Evolutionary conservation across 1,140 invertebrate species (phyloP).

Genomic region (Trichoplusia ni): DNA sequence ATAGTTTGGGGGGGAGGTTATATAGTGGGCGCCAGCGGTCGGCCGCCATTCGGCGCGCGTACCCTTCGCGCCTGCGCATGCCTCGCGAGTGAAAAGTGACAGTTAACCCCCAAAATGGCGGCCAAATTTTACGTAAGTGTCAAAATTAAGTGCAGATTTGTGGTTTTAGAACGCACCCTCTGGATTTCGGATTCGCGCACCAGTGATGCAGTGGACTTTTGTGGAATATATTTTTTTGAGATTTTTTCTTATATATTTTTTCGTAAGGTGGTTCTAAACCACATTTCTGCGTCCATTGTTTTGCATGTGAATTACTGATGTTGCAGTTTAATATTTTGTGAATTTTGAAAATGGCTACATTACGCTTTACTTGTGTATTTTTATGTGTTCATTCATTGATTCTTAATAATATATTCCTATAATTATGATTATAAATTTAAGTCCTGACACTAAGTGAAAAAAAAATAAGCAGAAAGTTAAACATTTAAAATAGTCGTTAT

Average conservation of each 20-base stretch:
- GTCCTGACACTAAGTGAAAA: too few species aligned
- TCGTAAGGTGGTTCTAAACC: constrained; percentile 58
- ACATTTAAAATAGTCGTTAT: too few species aligned
- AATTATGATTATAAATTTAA: too few species aligned
- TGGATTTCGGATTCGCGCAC: constrained; percentile 40
- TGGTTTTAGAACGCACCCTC: constrained; percentile 66
- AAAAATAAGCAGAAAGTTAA: too few species aligned
- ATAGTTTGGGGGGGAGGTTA: constrained; percentile 68
- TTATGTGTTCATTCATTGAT: background rate
- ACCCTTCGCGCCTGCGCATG: constrained; percentile 61
- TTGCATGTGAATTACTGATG: constrained; percentile 42
- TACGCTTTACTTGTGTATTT: background rate
- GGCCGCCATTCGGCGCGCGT: constrained; percentile 71
- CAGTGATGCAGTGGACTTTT: constrained; percentile 28
- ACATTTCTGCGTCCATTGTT: constrained; percentile 62
- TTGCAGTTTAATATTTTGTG: constrained; percentile 29
- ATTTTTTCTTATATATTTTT: background rate
- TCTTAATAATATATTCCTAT: too few species aligned
- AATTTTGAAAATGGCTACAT: constrained; percentile 1
- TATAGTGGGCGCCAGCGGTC: constrained; percentile 49
- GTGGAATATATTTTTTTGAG: background rate
- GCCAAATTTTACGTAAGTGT: constrained; percentile 79
- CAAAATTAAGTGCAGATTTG: constrained; percentile 63
- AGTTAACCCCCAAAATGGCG: constrained; percentile 72
- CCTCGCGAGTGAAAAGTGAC: constrained; percentile 73